Evolutionary conservation across 2,888 invertebrate genomes (phyloP).

Genomic region (Eupeodes latifasciatus): DNA sequence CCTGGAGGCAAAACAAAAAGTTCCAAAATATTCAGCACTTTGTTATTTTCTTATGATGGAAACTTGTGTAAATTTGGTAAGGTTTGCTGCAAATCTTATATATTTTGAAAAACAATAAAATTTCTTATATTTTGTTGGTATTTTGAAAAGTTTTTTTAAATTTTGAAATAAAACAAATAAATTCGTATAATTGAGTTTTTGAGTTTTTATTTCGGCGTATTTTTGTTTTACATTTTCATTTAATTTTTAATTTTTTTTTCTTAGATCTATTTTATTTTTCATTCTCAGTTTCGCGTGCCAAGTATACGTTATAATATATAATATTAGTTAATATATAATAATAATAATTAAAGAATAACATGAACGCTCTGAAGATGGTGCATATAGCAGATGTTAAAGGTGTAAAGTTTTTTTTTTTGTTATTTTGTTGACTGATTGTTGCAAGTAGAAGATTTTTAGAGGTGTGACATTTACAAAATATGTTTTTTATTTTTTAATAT

Average conservation of each 20-base stretch:
- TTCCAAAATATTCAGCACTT: background rate
- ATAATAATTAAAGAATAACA: slow-evolving; percentile 48
- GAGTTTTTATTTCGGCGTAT: slow-evolving; percentile 67
- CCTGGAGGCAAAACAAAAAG: slow-evolving; percentile 29
- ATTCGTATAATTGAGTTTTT: slow-evolving; percentile 57
- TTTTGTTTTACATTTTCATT: slow-evolving; percentile 58
- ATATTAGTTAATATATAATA: slow-evolving; percentile 43
- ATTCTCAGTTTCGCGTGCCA: slow-evolving; percentile 60
- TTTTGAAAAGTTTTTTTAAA: background rate
- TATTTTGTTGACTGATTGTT: slow-evolving; percentile 67
- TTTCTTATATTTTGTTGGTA: background rate
- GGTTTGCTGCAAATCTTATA: background rate
- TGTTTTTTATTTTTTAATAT: slow-evolving; percentile 13
- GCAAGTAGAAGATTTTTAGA: slow-evolving; percentile 63
- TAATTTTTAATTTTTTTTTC: slow-evolving; percentile 18
- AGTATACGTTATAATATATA: slow-evolving; percentile 31
- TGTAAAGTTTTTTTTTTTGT: slow-evolving; percentile 39
- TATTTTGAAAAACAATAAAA: background rate
- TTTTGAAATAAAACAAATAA: slow-evolving; percentile 16
- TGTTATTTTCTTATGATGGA: slow-evolving; percentile 45
- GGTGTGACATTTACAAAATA: slow-evolving; percentile 61
- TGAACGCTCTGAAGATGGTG: slow-evolving; percentile 61
- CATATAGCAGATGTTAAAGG: slow-evolving; percentile 57
- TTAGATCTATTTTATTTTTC: slow-evolving; percentile 46
- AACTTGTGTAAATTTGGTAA: slow-evolving; percentile 37